Conservation (phyloP, 1,140 invertebrate species). For the Atta colombica region DNA sequence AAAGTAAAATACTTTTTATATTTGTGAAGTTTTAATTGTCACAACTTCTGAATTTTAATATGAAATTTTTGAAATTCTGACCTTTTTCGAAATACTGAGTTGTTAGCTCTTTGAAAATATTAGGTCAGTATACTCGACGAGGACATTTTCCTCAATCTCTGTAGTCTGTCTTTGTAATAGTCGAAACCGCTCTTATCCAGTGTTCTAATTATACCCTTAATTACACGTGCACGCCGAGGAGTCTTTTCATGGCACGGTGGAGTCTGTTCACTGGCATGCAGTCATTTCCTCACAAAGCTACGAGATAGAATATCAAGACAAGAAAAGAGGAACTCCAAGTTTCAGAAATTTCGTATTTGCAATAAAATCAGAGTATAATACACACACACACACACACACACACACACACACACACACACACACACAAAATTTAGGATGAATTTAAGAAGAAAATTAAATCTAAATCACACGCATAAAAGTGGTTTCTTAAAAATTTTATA, state of each 20-base stretch:
- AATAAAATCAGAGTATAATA: neutral
- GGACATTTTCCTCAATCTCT: constrained; percentile 29
- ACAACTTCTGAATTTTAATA: neutral
- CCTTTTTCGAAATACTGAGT: neutral
- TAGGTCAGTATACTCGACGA: constrained; percentile 46
- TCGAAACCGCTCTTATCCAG: constrained; percentile 61
- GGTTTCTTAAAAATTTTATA: neutral
- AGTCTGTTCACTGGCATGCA: constrained; percentile 53
- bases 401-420: no score
- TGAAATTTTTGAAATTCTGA: neutral
- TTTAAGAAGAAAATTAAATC: neutral
- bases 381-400: no score
- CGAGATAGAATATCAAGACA: constrained; percentile 38
- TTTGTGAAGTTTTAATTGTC: neutral
- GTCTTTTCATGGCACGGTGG: constrained; percentile 43
- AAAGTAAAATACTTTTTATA: neutral
- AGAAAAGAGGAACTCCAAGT: constrained; percentile 12
- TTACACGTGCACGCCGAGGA: constrained; percentile 54
- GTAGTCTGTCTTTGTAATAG: constrained; percentile 47
- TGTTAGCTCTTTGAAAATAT: constrained; percentile 18
- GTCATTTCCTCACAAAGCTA: constrained; percentile 34
- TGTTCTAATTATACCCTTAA: constrained; percentile 64
- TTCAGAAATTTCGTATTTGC: constrained; percentile 11
- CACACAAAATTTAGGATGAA: neutral
- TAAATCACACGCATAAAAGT: no score